Percentiles rank a stretch among this genome's conserved stretches.
Conservation (phyloP, 2,113 vertebrate genomes). For the Nerophis ophidion region DNA sequence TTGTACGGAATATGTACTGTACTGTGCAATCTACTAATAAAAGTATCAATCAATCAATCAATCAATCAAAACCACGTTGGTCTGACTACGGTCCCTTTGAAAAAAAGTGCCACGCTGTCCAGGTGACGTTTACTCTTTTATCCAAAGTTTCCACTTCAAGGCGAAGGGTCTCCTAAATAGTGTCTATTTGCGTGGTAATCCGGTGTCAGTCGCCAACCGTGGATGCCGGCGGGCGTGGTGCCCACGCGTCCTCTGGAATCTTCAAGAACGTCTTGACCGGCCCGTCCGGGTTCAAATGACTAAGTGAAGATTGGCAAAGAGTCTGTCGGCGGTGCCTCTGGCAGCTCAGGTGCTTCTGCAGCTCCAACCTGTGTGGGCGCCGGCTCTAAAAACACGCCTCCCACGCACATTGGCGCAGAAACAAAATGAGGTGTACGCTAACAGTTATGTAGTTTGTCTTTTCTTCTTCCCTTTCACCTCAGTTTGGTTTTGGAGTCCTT, state of each 20-base stretch:
- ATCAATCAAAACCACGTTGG: too few relatives aligned
- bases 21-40: too few relatives aligned
- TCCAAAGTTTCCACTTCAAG: too few relatives aligned
- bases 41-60: too few relatives aligned
- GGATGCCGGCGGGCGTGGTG: slow-evolving; percentile 17
- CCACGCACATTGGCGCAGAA: slow-evolving; percentile 30
- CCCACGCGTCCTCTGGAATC: slow-evolving; percentile 28
- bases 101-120: too few relatives aligned
- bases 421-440: slow-evolving; percentile 20
- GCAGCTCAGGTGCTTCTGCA: slow-evolving; percentile 57
- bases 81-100: too few relatives aligned
- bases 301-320: slow-evolving; percentile 51
- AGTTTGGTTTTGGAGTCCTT: slow-evolving; percentile 11
- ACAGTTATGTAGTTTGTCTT: slow-evolving; percentile 15
- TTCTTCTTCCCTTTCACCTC: slow-evolving; percentile 1
- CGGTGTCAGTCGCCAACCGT: slow-evolving; percentile 8
- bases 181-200: slow-evolving; percentile 25
- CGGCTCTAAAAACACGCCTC: slow-evolving; percentile 50
- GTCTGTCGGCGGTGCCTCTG: slow-evolving; percentile 35
- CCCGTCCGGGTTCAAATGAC: slow-evolving; percentile 40
- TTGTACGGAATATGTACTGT: too few relatives aligned
- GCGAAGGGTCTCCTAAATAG: not conserved
- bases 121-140: too few relatives aligned
- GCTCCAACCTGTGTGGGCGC: slow-evolving; percentile 49
- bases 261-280: slow-evolving; percentile 18